Evolutionary conservation across 1,140 invertebrate species (phyloP).

Genomic region (Zaprionus tsacasi): DNA sequence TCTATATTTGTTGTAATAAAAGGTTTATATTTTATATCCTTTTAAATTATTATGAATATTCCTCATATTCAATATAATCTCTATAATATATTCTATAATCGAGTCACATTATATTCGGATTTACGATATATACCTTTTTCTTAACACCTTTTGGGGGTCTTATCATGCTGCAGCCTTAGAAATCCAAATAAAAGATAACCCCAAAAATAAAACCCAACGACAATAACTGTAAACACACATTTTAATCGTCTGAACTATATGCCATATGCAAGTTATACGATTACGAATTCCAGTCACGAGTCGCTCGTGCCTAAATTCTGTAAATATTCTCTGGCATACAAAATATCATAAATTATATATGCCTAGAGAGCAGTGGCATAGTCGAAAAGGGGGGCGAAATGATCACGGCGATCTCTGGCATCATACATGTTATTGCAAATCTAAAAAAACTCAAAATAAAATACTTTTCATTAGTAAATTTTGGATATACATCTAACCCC

Average conservation of each 20-base stretch:
- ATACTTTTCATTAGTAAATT: no score
- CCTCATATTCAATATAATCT: background rate
- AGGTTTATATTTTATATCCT: background rate
- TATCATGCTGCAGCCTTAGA: slow-evolving; percentile 37
- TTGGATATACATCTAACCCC: background rate
- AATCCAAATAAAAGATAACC: slow-evolving; percentile 23
- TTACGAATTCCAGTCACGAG: slow-evolving; percentile 41
- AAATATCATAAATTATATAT: slow-evolving; percentile 51
- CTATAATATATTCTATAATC: slow-evolving; percentile 24
- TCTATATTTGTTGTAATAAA: background rate
- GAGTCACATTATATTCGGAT: background rate
- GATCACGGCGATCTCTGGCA: no score
- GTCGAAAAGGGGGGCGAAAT: slow-evolving; percentile 2
- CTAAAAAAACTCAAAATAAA: no score
- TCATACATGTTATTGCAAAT: no score
- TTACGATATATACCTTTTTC: slow-evolving; percentile 9
- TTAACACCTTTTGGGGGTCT: slow-evolving; percentile 39
- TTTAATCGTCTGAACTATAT: slow-evolving; percentile 43
- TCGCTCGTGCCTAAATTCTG: slow-evolving; percentile 51
- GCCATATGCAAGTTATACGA: slow-evolving; percentile 43
- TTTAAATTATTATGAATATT: background rate
- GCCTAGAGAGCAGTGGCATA: slow-evolving; percentile 27
- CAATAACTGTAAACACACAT: slow-evolving; percentile 38
- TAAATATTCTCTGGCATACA: slow-evolving; percentile 40
- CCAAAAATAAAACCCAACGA: slow-evolving; percentile 34